Percentiles rank a stretch among this genome's conserved stretches.
These are phyloP conservation scores for Cephalopterus ornatus DNA, from an alignment of 2,113 vertebrate species.

Conservation along the genomic window DNA sequence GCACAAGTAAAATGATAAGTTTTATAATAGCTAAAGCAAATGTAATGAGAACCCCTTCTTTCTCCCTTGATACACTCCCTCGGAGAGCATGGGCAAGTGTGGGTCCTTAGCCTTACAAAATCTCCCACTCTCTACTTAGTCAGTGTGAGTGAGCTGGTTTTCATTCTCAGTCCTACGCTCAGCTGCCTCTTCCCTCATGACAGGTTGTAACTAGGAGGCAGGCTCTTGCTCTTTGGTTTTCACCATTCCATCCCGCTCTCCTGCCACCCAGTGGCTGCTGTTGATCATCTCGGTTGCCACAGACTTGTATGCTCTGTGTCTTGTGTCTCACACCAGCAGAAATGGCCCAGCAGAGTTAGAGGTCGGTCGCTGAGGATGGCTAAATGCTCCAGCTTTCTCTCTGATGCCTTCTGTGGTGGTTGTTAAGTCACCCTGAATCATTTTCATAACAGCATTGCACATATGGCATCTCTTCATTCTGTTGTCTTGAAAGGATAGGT, in stretches of 20 bases:
- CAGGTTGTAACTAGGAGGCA: rapidly evolving
- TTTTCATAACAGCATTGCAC: not conserved
- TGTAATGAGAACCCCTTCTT: not conserved
- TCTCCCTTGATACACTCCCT: not conserved
- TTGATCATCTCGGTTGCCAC: not conserved
- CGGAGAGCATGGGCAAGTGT: not conserved
- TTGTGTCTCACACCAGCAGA: not conserved
- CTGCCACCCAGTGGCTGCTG: not conserved
- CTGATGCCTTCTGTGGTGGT: not conserved
- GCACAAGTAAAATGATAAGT: not conserved
- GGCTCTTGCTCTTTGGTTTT: not conserved
- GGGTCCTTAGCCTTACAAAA: not conserved
- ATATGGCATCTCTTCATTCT: not conserved
- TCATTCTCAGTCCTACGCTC: not conserved
- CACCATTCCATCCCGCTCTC: not conserved
- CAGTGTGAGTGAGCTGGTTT: not conserved
- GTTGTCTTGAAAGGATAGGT: not conserved
- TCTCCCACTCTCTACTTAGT: not conserved
- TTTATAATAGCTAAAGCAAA: not conserved
- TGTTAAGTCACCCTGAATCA: not conserved
- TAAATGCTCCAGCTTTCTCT: not conserved
- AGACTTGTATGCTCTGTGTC: not conserved
- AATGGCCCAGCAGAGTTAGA: not conserved
- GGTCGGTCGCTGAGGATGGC: not conserved
- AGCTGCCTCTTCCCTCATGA: not conserved